Base-by-base conservation (phyloP, 2,888 invertebrate species). In the Iphiclides podalirius region DNA sequence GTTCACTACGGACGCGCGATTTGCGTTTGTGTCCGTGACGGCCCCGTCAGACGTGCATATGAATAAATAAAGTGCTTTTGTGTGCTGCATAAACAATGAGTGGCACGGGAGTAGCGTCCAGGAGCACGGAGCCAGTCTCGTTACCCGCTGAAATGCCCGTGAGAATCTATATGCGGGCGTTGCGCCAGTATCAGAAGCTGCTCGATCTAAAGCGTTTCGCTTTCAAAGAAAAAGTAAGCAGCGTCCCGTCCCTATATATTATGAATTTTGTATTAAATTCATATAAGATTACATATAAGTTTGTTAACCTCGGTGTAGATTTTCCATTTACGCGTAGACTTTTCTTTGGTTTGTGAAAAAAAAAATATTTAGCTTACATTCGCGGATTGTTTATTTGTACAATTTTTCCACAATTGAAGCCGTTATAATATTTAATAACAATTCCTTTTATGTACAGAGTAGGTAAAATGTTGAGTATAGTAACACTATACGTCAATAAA, bases 171-270 rank as follows among this genome's bases (percentile, higher is more conserved):
- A 74, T 90, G 64, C 79, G 91, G 57, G 92, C 92, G 54, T 89
- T 91, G 20, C 90, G 92, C 52, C 92, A 92, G 71, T 92, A 92
- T 70, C 91, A 91, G 67, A 90, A 90, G 70, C 82, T 92, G 52
- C 78, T 92, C 58, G 90, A 91, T 71, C 76, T 90, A 54, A 88
- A 86, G 66, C 88, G 90, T 54, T 81, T 88, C 69, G 77, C 90
- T 71, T 80, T 74, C 55, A 89, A 88, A 76, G 83, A 86, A 70
- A 87, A 86, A 82, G 88, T 88, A 86, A 87, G 88, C 55, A 54
- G 54, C 26, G 12, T 1, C 23, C 39, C 15, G 28, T 34, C 36
- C 4, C 34, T 12, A 15, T 37, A 37, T 20, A 20, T 20, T 20
- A 20, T 20, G 6, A 4, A 20, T 20, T 20, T 20, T 20, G 20